Base-by-base conservation (phyloP, 2,797 vertebrate species). In the Coccyzus lansbergi region DNA sequence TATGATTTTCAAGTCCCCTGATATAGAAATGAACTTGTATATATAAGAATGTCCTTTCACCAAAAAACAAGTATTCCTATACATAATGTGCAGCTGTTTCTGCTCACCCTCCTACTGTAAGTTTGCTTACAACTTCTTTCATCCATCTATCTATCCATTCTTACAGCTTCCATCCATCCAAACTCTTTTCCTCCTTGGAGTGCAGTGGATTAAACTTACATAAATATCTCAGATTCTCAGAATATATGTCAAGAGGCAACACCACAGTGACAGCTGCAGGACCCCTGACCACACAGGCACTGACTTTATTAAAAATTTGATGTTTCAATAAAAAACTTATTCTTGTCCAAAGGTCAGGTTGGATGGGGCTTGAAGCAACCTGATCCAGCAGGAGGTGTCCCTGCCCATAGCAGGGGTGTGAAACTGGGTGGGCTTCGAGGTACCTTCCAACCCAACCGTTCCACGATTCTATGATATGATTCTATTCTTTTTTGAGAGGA, bases 401-500 rank as follows among this genome's bases (percentile, higher is more conserved):
- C 46, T 46, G 42, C 42, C 42, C 42, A 42, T 42, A 16, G 42
- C 42, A 42, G 42, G 42, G 42, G 42, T 42, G n/a, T 42, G 46
- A 20, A 46, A 46, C 46, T 46, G 46, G 46, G 46, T 46, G 46
- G 46, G 19, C 46, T 46, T 44, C 18, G 42, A 44, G 15, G 42
- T 44, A 42, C 11, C 42, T 44, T 44, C 42, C 42, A 44, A 44
- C 42, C 42, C 46, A 46, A 46, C 42, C 15, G 44, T 44, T 44
- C 42, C 18, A 44, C 20, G 46, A 21, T 21, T 46, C 46, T 21
- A 11, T 46, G 19, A 46, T 21, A 42, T 51, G 36, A 9, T 42
- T 42, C 64, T 15, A 17, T 11, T 6, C 1, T 4, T 64, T 20
- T 29, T 12, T 6, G 1, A 3, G 15, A 7, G 12, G 10, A 16